Evolutionary conservation across 2,888 invertebrate genomes (phyloP).

Genomic region (Antheraea yamamai): DNA sequence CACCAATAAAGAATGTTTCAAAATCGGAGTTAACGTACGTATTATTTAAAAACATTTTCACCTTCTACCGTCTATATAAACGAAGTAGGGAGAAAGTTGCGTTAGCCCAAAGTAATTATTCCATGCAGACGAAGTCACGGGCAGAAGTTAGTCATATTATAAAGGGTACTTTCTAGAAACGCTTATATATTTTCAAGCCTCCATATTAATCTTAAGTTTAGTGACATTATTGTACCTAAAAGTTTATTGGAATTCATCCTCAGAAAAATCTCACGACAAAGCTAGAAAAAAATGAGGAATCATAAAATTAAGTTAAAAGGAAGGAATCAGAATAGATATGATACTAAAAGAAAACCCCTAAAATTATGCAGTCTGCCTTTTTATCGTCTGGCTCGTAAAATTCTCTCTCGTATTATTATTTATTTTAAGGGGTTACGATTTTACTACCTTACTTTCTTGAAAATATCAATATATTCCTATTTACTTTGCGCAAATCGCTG

Average conservation of each 20-base stretch:
- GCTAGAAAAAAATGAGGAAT: neutral
- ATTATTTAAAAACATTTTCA: too few relatives aligned
- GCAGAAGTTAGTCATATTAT: too few relatives aligned
- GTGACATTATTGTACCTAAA: neutral
- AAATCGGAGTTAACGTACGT: too few relatives aligned
- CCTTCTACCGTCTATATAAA: too few relatives aligned
- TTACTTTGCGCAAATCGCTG: neutral
- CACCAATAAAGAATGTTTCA: too few relatives aligned
- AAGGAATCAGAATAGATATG: constrained; percentile 10
- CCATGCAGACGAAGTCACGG: too few relatives aligned
- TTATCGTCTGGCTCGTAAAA: constrained; percentile 19
- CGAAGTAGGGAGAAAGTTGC: too few relatives aligned
- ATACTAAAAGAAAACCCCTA: constrained; percentile 13
- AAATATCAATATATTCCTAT: neutral
- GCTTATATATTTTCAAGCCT: neutral
- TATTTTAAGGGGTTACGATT: neutral
- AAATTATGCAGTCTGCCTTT: constrained; percentile 21
- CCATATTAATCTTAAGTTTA: neutral
- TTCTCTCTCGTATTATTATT: constrained; percentile 5
- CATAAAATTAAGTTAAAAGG: constrained; percentile 12
- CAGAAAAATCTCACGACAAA: neutral
- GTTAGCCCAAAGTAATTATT: too few relatives aligned
- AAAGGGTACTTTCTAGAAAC: too few relatives aligned
- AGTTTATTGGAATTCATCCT: neutral
- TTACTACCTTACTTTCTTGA: neutral